Conservation (phyloP, 2,113 vertebrate genomes). For the Oxyruncus cristatus region DNA sequence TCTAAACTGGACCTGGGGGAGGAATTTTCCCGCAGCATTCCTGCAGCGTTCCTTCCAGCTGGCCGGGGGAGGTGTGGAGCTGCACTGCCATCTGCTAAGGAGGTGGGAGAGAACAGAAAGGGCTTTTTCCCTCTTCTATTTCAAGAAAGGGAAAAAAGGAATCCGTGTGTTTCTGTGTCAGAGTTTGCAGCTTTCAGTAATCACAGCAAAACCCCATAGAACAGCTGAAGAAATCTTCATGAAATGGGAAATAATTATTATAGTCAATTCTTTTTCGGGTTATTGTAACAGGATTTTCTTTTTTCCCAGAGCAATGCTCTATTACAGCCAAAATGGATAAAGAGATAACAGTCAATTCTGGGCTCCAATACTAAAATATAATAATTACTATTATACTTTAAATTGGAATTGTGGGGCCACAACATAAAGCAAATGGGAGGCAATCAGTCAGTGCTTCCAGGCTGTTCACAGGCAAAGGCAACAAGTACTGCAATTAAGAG, state of each 20-base stretch:
- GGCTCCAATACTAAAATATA: background rate
- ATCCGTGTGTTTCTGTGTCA: background rate
- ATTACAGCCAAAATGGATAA: background rate
- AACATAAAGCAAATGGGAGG: background rate
- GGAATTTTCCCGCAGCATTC: background rate
- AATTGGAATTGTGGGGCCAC: background rate
- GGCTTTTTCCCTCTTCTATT: constrained; percentile 25
- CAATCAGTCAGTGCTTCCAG: background rate
- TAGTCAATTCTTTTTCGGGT: background rate
- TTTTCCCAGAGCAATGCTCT: background rate
- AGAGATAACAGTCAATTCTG: background rate
- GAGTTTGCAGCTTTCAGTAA: background rate
- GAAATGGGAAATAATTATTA: background rate
- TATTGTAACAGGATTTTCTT: background rate
- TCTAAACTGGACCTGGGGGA: background rate
- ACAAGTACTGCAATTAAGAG: background rate
- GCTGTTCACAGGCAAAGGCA: background rate
- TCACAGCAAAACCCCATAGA: background rate
- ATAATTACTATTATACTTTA: background rate
- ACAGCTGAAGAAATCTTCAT: background rate
- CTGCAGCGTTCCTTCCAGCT: background rate
- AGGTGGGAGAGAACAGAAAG: background rate
- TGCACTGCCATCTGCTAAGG: constrained; percentile 18
- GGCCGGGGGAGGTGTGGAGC: constrained; percentile 36
- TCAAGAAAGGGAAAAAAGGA: background rate